phyloP scores from a whole-genome alignment of 2,797 vertebrate species.

The Sebastes melanostomus region DNA sequence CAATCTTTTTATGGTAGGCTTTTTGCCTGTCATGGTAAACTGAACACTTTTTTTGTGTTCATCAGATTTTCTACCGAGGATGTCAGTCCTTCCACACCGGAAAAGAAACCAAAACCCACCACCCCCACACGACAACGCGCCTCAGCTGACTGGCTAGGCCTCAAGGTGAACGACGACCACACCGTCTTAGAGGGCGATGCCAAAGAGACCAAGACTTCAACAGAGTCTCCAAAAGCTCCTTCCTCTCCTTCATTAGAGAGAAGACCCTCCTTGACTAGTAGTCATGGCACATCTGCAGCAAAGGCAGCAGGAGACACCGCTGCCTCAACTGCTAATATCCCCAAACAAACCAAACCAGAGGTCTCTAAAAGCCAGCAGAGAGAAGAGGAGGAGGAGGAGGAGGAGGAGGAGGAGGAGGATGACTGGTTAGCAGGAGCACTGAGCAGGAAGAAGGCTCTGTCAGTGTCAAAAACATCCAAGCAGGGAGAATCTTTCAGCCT shows the following conservation, averaged over 20 bases:
- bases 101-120: conserved; percentile 74
- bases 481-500: conserved; percentile 38
- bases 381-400: conserved; percentile 61
- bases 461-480: conserved; percentile 38
- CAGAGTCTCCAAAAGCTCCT: conserved; percentile 26
- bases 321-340: background rate
- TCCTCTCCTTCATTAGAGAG: conserved; percentile 49
- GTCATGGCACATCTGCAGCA: conserved; percentile 15
- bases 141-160: conserved; percentile 87
- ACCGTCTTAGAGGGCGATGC: conserved; percentile 24
- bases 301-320: conserved; percentile 40
- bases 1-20: too few relatives aligned
- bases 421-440: conserved; percentile 85
- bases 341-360: conserved; percentile 41
- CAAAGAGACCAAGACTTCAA: conserved; percentile 14
- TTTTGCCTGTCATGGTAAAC: background rate
- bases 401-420: conserved; percentile 57
- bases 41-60: background rate
- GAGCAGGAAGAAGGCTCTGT: conserved; percentile 80
- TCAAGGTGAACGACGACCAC: conserved; percentile 78
- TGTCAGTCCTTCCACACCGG: conserved; percentile 66
- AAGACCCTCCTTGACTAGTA: conserved; percentile 21
- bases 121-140: conserved; percentile 46
- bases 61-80: conserved; percentile 87
- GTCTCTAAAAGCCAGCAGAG: conserved; percentile 33